These are phyloP conservation scores for Phaethon lepturus DNA, from an alignment of 2,113 vertebrate species.

Conservation along the genomic window DNA sequence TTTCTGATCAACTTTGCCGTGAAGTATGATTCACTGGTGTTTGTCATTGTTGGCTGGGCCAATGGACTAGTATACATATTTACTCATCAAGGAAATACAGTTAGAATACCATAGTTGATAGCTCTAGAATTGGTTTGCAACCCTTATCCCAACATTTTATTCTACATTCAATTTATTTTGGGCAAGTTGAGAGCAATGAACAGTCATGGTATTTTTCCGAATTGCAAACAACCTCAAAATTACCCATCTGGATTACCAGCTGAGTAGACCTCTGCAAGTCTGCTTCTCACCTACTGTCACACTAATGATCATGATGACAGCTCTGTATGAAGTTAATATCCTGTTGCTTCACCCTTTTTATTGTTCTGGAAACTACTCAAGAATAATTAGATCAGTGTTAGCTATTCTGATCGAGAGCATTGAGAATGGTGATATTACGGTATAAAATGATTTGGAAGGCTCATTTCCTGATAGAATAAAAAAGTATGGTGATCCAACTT, in stretches of 20 bases:
- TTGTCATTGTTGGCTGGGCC: neutral
- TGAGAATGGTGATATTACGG: neutral
- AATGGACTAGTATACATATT: neutral
- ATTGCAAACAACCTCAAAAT: neutral
- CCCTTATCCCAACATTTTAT: neutral
- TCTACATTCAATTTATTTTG: neutral
- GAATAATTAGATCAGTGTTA: neutral
- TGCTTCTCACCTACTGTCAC: neutral
- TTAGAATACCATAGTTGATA: neutral
- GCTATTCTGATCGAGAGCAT: neutral
- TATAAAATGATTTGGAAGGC: neutral
- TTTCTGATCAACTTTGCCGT: neutral
- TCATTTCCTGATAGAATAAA: neutral
- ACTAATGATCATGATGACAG: neutral
- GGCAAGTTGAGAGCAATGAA: neutral
- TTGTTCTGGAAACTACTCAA: conserved; percentile 10
- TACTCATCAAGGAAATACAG: neutral
- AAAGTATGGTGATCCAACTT: neutral
- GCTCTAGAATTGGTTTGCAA: neutral
- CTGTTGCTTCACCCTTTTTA: neutral
- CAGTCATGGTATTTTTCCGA: neutral
- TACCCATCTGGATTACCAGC: neutral
- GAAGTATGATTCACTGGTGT: neutral
- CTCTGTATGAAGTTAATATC: neutral
- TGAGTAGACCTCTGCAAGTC: neutral